Base-by-base conservation (phyloP, 2,113 vertebrate genomes). In the Peucedramus taeniatus region DNA sequence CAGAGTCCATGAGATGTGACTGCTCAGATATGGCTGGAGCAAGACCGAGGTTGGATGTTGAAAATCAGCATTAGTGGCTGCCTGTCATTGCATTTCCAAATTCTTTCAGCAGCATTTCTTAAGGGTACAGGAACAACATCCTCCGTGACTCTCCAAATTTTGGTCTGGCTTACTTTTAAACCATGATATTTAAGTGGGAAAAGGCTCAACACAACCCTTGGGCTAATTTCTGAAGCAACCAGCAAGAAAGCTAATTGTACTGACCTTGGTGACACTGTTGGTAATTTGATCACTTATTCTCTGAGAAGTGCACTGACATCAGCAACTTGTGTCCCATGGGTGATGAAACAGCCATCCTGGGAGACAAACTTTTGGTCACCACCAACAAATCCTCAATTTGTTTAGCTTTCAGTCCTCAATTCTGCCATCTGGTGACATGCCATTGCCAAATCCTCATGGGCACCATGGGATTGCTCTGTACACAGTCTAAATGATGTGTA, bases 221-320 rank as follows among this genome's bases (percentile, higher is more conserved):
- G 83, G 45, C 87, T 60, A 66, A 87, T 92, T 94, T 91, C 77
- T 89, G 93, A 82, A 82, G 81, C 89, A 91, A 59, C 9, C 54
- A 82, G 28, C 40, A 71, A 60, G 57, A 54, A 79, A 85, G 23
- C 11, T 79, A 84, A 65, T 96, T 76, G 45, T 87, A 60, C 45
- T 79, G 78, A 89, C 84, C 64, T 90, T 80, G 50, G 60, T 93
- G 71, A 63, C 72, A 50, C n/a, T 2, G 0, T 70, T 76, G 70
- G 61, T 57, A 89, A 93, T 78, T 87, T 68, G 70, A 89, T 68
- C 81, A 15, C n/a, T 84, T 83, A 60, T 42, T 89, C 84, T 76
- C 54, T 61, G 68, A 85, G 92, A 96, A 91, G 37, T 51, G 31
- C 51, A 54, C 70, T 72, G 65, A 72, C 53, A 75, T 93, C 64